phyloP scores from a whole-genome alignment of 2,888 invertebrate genomes.

The Hypomecis punctinalis region DNA sequence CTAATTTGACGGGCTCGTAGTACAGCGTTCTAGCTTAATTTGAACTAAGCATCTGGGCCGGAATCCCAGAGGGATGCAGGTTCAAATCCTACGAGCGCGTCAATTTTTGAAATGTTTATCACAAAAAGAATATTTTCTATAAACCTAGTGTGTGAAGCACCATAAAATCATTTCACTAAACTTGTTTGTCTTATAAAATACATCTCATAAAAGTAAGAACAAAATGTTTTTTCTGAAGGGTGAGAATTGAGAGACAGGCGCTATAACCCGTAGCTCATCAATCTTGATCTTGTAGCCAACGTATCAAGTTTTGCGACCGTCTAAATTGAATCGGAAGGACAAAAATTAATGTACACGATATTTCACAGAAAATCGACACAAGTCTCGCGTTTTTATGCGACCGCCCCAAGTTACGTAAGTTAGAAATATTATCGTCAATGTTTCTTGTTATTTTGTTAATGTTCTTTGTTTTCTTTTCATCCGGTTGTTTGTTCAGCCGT shows the following conservation, averaged over 20 bases:
- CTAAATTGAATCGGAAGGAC: conserved; percentile 50
- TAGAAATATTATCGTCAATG: conserved; percentile 22
- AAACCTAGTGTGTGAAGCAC: too few species aligned
- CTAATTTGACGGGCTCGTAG: too few species aligned
- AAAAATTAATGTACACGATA: conserved; percentile 50
- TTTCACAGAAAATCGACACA: conserved; percentile 48
- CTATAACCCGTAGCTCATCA: conserved; percentile 43
- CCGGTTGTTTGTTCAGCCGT: conserved; percentile 6
- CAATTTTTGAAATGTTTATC: too few species aligned
- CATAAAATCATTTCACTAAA: too few species aligned
- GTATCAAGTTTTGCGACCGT: conserved; percentile 54
- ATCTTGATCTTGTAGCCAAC: conserved; percentile 59
- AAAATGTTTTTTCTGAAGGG: conserved; percentile 6
- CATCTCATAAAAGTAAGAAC: too few species aligned
- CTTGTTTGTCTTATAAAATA: too few species aligned
- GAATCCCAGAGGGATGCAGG: too few species aligned
- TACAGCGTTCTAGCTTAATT: too few species aligned
- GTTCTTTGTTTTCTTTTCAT: conserved; percentile 23
- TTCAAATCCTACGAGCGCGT: too few species aligned
- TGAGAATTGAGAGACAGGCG: conserved; percentile 22
- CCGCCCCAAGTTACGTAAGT: conserved; percentile 23
- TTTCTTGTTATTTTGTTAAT: conserved; percentile 18
- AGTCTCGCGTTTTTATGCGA: conserved; percentile 29
- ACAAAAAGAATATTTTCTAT: too few species aligned
- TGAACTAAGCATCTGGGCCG: too few species aligned